Conservation (phyloP, 2,888 invertebrate species). For the Hirtodrosophila alboralis region DNA sequence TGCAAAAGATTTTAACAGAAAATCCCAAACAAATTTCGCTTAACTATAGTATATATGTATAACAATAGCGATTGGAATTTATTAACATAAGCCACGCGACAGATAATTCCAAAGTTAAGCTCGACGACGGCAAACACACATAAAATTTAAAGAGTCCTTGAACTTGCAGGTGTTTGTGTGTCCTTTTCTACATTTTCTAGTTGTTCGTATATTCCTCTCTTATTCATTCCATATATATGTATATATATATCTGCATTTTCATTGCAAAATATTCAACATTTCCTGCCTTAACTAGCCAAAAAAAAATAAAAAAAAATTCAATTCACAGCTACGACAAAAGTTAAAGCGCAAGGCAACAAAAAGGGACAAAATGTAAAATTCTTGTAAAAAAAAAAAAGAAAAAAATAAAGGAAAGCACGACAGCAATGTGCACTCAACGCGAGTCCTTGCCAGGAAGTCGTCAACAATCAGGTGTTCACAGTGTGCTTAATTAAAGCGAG, state of each 20-base stretch:
- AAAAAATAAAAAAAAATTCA: too few relatives aligned
- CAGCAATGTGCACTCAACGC: slow-evolving; percentile 4
- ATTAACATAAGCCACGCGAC: slow-evolving; percentile 62
- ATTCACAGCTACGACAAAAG: too few relatives aligned
- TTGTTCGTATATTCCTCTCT: too few relatives aligned
- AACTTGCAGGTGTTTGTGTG: slow-evolving; percentile 24
- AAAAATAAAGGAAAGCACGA: neutral
- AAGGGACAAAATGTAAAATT: slow-evolving; percentile 24
- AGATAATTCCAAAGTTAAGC: slow-evolving; percentile 51
- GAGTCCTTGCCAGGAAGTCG: slow-evolving; percentile 19
- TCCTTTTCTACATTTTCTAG: too few relatives aligned
- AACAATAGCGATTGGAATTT: slow-evolving; percentile 24
- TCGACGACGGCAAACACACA: too few relatives aligned
- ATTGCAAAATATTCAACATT: slow-evolving; percentile 22
- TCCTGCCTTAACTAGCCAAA: slow-evolving; percentile 11
- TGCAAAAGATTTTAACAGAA: slow-evolving; percentile 18
- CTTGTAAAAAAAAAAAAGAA: slow-evolving; percentile 2
- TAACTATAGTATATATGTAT: slow-evolving; percentile 1
- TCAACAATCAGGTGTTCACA: slow-evolving; percentile 43
- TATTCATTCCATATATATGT: slow-evolving; percentile 1
- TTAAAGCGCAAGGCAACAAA: neutral
- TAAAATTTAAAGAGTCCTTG: slow-evolving; percentile 31
- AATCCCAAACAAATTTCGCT: slow-evolving; percentile 17
- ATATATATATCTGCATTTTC: neutral
- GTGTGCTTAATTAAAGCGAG: slow-evolving; percentile 44